Percentiles rank a stretch among this genome's conserved stretches.
Conservation (phyloP, 2,888 invertebrate genomes). For the Alloscopus bannaensis region DNA sequence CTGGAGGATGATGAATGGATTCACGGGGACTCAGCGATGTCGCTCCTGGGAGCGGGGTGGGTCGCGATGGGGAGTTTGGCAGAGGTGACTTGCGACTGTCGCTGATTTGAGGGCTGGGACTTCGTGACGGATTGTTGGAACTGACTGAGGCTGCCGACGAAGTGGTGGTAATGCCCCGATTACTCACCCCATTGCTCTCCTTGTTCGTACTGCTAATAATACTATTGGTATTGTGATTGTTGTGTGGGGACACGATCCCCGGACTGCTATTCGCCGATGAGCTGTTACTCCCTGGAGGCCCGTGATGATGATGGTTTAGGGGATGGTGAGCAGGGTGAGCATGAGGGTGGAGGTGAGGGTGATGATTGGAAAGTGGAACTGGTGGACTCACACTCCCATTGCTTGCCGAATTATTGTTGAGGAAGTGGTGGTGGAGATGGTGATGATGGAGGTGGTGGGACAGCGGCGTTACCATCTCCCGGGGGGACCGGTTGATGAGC, state of each 20-base stretch:
- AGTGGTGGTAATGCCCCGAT: conserved; percentile 10
- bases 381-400: conserved; percentile 10
- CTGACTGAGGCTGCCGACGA: conserved; percentile 35
- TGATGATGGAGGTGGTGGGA: conserved; percentile 59
- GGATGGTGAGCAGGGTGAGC: conserved; percentile 36
- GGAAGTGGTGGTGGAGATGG: conserved; percentile 58
- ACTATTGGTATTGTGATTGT: conserved; percentile 52
- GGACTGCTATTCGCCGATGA: conserved; percentile 56
- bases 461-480: conserved; percentile 37
- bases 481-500: conserved; percentile 15
- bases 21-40: conserved; percentile 71
- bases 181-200: conserved; percentile 2
- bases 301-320: conserved; percentile 41
- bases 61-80: conserved; percentile 7
- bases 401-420: conserved; percentile 37
- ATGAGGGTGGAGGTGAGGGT: conserved; percentile 50
- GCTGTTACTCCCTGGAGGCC: conserved; percentile 61
- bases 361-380: conserved; percentile 49
- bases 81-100: conserved; percentile 33
- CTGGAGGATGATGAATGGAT: conserved; percentile 70
- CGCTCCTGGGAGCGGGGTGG: conserved; percentile 43
- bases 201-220: conserved; percentile 53
- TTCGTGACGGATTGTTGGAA: conserved; percentile 30
- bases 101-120: conserved; percentile 54
- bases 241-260: conserved; percentile 53